Percentiles rank a stretch among this genome's conserved stretches.
Evolutionary conservation across 2,797 vertebrate species (phyloP).

Genomic region (Micrastur ruficollis): DNA sequence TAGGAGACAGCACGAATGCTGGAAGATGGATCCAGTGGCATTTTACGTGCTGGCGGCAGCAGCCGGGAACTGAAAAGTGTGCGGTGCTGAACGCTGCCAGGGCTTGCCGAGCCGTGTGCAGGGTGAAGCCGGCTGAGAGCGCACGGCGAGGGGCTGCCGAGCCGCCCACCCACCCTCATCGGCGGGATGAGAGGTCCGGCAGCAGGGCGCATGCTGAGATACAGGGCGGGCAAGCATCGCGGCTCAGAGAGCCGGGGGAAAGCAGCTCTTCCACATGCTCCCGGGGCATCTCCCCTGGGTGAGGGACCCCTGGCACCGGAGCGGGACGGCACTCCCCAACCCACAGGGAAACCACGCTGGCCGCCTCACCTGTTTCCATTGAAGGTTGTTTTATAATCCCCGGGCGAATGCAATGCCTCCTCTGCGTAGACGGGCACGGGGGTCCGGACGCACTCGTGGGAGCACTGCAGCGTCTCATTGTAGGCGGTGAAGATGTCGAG

Average conservation of each 20-base stretch:
- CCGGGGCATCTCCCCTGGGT: not conserved
- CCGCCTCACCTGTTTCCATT: slow-evolving; percentile 90
- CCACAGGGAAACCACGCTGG: accelerated
- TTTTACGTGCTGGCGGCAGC: not conserved
- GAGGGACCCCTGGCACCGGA: accelerated
- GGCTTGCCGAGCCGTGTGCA: not conserved
- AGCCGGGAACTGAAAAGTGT: not conserved
- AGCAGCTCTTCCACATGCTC: not conserved
- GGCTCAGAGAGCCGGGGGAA: accelerated
- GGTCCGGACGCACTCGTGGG: slow-evolving; percentile 93
- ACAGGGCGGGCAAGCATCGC: accelerated
- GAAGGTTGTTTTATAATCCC: slow-evolving; percentile 91
- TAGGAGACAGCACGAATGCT: not conserved
- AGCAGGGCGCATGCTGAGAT: too few species aligned
- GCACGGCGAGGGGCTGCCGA: not conserved
- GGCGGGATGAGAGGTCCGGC: accelerated
- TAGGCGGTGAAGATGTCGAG: slow-evolving; percentile 99
- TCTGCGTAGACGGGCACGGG: slow-evolving; percentile 90
- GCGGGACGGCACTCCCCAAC: accelerated
- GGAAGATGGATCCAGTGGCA: not conserved
- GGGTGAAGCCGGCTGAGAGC: not conserved
- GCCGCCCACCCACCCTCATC: accelerated
- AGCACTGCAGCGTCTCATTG: slow-evolving; percentile 96
- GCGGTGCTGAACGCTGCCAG: not conserved
- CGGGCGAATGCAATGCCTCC: slow-evolving; percentile 89